Conservation (phyloP, 2,113 vertebrate species). For the Microcebus tavaratra region DNA sequence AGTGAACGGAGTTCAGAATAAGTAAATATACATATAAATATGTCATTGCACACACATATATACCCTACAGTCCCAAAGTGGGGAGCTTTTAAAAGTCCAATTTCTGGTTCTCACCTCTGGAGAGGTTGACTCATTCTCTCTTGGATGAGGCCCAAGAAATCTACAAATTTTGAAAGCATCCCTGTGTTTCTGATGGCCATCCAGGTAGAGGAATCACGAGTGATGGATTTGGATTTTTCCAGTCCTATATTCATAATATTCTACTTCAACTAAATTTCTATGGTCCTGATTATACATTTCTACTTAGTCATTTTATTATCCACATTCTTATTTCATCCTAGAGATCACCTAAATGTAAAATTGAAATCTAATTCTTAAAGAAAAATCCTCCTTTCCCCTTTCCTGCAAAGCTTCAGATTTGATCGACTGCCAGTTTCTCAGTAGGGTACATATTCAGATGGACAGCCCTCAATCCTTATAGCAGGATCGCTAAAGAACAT, state of each 20-base stretch:
- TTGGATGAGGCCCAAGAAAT: background rate
- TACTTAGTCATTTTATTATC: background rate
- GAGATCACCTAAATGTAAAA: background rate
- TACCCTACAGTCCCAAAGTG: background rate
- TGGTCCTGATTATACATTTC: background rate
- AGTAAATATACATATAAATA: background rate
- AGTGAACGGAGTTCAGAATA: background rate
- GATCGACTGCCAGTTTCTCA: constrained; percentile 75
- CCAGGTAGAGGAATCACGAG: background rate
- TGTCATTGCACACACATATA: no score
- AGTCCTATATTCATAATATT: background rate
- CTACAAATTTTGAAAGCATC: background rate
- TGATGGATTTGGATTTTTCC: background rate
- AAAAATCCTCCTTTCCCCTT: background rate
- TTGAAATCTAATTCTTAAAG: constrained; percentile 13
- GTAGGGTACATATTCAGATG: constrained; percentile 76
- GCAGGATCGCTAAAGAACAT: constrained; percentile 42
- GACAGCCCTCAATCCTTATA: constrained; percentile 72
- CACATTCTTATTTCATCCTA: background rate
- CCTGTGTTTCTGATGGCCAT: background rate
- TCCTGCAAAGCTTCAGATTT: background rate
- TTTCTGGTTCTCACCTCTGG: background rate
- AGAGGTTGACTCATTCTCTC: background rate
- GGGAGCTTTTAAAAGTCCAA: background rate
- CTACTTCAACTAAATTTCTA: background rate